Evolutionary conservation across 2,797 vertebrate species (phyloP), one percentile per base, ranked within the genome.

Genomic region (Lagorchestes hirsutus): DNA sequence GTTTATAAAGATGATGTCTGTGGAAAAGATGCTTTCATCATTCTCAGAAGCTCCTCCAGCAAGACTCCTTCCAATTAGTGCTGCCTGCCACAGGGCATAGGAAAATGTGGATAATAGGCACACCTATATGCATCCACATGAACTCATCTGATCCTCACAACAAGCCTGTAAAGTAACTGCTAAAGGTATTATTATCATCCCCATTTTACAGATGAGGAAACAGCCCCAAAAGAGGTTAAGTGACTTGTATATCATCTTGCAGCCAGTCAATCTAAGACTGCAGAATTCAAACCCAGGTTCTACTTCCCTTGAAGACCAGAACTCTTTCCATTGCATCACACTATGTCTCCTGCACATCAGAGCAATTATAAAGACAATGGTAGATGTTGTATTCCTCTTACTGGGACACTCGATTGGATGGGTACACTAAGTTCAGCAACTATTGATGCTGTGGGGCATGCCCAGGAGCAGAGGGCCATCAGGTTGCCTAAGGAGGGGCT

Each of bases 21-120:
- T 40, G 29, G 31, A 54, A 91, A 91, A 55, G 54, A 91, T 91
- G 90, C 90, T 91, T 91, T 91, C 90, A 91, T 91, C 28, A 54
- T 55, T 22, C 16, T 91, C 52, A 91, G 54, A 91, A 91, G 54
- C 52, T 54, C 22, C 74, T 91, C 90, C 90, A 91, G 52, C 31
- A 54, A 90, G 50, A 52, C 90, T 54, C 54, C 54, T 29, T 91
- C 50, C 54, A 55, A 91, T 91, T 91, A 91, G 5, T 22, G 54
- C 52, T 54, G 46, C 90, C 50, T 34, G 31, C 90, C 74, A 31
- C 90, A 91, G 90, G 90, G 90, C 46, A 90, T 31, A 31, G 54
- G 52, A 91, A 22, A 87, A 87, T 87, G 74, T 24, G 40, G 74
- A 46, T 87, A 87, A 87, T 46, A 50, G 74, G 74, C 40, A 46